phyloP scores from a whole-genome alignment of 1,140 invertebrate species.

The Ostrea edulis region DNA sequence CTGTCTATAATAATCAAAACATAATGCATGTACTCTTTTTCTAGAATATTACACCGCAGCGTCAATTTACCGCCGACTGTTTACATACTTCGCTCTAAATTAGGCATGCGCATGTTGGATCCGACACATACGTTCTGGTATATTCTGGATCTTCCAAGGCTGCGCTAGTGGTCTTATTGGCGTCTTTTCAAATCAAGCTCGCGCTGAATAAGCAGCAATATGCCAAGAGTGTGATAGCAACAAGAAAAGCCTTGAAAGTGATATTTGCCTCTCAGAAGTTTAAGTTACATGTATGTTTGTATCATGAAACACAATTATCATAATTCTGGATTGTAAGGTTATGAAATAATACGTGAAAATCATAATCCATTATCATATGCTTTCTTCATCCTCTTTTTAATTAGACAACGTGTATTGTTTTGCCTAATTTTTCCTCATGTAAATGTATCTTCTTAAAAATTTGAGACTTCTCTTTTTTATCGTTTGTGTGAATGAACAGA shows the following conservation, averaged over 20 bases:
- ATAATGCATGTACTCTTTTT: constrained; percentile 3
- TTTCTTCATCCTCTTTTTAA: background rate
- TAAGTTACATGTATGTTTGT: background rate
- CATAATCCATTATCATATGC: too few species aligned
- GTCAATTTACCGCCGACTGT: constrained; percentile 9
- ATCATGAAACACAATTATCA: too few species aligned
- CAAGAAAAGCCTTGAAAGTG: background rate
- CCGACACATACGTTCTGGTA: constrained; percentile 11
- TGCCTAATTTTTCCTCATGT: background rate
- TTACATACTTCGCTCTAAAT: constrained; percentile 37
- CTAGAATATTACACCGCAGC: background rate
- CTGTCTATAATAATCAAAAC: constrained; percentile 1
- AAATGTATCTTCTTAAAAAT: background rate
- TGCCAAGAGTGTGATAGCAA: background rate
- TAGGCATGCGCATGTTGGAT: constrained; percentile 30
- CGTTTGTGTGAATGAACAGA: background rate
- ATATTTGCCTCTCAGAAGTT: background rate
- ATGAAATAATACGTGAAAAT: too few species aligned
- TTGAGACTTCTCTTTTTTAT: background rate
- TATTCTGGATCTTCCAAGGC: constrained; percentile 23
- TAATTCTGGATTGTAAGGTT: too few species aligned
- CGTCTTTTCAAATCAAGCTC: constrained; percentile 10
- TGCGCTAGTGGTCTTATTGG: background rate
- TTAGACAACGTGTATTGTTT: background rate
- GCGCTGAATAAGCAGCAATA: constrained; percentile 11